phyloP scores from a whole-genome alignment of 2,113 vertebrate genomes.

The Gallinago media region DNA sequence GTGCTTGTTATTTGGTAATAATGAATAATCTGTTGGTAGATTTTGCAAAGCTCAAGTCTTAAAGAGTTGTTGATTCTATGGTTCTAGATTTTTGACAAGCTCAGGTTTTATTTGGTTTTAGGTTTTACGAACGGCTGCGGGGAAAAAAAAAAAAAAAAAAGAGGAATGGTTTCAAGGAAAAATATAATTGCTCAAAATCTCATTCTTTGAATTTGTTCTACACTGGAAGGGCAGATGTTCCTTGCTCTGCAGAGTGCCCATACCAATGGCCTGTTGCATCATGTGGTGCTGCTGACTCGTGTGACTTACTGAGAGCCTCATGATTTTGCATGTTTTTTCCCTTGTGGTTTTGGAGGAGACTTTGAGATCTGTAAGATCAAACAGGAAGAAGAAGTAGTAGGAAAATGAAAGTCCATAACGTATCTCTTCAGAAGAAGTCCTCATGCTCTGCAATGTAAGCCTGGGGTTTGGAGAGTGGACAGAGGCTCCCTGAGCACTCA shows the following conservation, averaged over 20 bases:
- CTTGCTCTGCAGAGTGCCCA: background rate
- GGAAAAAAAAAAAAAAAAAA: background rate
- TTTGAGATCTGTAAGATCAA: background rate
- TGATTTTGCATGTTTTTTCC: background rate
- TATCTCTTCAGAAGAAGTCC: background rate
- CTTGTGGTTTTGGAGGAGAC: background rate
- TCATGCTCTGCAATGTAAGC: fast-evolving
- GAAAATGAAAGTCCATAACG: fast-evolving
- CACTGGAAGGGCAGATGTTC: background rate
- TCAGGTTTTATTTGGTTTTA: background rate
- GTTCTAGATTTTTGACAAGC: background rate
- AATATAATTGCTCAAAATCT: background rate
- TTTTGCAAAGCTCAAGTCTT: background rate
- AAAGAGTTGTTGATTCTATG: background rate
- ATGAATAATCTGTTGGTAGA: background rate
- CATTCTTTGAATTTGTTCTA: background rate
- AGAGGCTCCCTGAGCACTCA: fast-evolving
- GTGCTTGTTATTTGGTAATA: background rate
- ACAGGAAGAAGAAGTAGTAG: background rate
- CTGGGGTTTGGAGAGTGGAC: background rate
- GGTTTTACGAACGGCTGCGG: background rate
- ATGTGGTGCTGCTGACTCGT: background rate
- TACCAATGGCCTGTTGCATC: background rate
- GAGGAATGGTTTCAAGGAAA: background rate
- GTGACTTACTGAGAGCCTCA: background rate